Percentiles rank a stretch among this genome's conserved stretches.
Evolutionary conservation across 92 coral and sea anemone species (phyloP).

Genomic region (Virgularia gustaviana): DNA sequence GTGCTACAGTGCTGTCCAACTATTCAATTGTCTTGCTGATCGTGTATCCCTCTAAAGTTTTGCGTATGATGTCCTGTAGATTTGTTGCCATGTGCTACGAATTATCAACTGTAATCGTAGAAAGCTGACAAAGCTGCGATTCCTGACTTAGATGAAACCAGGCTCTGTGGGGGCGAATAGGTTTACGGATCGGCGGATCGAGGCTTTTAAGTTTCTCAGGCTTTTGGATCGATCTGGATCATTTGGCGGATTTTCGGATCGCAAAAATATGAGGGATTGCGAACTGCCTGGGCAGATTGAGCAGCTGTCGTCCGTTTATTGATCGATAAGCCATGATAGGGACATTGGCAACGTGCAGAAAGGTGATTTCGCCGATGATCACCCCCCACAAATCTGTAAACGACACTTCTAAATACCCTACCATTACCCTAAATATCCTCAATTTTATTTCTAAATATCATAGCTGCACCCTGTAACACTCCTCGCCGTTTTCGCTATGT

Average conservation of each 20-base stretch:
- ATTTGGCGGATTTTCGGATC: no score
- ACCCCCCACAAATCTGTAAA: no score
- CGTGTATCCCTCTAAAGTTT: conserved; percentile 21
- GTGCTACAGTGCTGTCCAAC: conserved; percentile 40
- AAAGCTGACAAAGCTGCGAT: background rate
- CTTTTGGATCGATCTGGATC: no score
- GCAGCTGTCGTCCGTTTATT: background rate
- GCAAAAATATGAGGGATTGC: background rate
- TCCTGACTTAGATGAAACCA: conserved; percentile 22
- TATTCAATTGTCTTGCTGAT: conserved; percentile 12
- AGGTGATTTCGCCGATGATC: no score
- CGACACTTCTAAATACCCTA: no score
- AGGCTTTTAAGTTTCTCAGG: no score
- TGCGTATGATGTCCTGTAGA: background rate
- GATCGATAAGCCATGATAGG: no score
- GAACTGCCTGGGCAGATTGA: background rate
- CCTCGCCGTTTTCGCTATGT: background rate
- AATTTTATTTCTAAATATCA: background rate
- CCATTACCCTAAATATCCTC: background rate
- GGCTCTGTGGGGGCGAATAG: conserved; percentile 8
- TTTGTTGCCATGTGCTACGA: conserved; percentile 20
- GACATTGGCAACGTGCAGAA: no score
- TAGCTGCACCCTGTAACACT: background rate
- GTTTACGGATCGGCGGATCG: no score
- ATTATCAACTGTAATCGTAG: conserved; percentile 11